Evolutionary conservation across 2,797 vertebrate genomes (phyloP), one percentile per base, ranked within the genome.

Genomic region (Merluccius polli): DNA sequence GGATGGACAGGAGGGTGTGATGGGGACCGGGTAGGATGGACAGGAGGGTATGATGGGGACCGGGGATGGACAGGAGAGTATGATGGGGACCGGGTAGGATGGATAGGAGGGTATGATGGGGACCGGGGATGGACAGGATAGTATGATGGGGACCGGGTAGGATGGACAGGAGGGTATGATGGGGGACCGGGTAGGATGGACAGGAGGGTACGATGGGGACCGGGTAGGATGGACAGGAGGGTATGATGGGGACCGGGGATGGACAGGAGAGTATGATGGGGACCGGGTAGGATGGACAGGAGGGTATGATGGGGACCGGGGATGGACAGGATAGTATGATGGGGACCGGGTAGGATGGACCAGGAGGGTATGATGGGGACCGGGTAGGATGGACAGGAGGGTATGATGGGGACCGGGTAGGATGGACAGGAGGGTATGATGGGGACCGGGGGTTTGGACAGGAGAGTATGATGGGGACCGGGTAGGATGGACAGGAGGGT

Each of bases 271-370:
- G 30, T 10, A 24, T n/a, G 52, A 24, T 24, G n/a, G n/a, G n/a
- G n/a, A n/a, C n/a, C n/a, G n/a, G n/a, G n/a, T n/a, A 67, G 63
- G n/a, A 12, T 67, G 63, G 63, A 13, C 63, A 67, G 63, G 63
- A 27, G 63, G 29, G 30, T 10, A 24, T n/a, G 52, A 24, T 24
- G n/a, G n/a, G n/a, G n/a, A n/a, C n/a, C n/a, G n/a, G 29, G 63
- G n/a, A 12, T 67, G 63, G 63, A 13, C 63, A 67, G 63, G 63
- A 27, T 24, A 13, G 30, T 10, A 24, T n/a, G 52, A 24, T 24
- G n/a, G n/a, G n/a, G n/a, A n/a, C n/a, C n/a, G n/a, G n/a, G n/a
- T n/a, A 67, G 63, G n/a, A 12, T 67, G 63, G 63, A 13, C n/a
- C 63, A 67, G 63, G 63, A 27, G 63, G 29, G 30, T 10, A 24